Evolutionary conservation across 2,797 vertebrate genomes (phyloP).

Genomic region (Brachyalestes nurse): DNA sequence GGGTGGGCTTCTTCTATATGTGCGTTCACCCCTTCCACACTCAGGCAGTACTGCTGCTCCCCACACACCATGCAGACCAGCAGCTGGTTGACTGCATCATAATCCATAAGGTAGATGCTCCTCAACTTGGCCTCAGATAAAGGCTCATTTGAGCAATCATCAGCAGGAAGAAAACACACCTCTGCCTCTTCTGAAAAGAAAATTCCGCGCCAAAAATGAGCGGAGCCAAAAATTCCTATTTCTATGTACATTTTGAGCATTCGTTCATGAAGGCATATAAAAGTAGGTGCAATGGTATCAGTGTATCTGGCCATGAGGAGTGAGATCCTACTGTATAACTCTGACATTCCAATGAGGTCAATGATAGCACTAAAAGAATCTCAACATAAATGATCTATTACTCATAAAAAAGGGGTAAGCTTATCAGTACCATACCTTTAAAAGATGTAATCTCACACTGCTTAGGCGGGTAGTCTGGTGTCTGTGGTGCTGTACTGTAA

Average conservation of each 20-base stretch:
- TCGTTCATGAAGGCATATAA: background rate
- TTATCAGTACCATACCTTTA: constrained; percentile 65
- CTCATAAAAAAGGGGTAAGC: background rate
- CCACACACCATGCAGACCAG: constrained; percentile 93
- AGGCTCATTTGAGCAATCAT: constrained; percentile 52
- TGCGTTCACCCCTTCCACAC: constrained; percentile 79
- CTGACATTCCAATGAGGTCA: too few species aligned
- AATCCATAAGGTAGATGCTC: constrained; percentile 88
- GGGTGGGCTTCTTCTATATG: constrained; percentile 89
- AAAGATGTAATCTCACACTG: constrained; percentile 48
- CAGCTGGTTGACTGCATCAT: constrained; percentile 86
- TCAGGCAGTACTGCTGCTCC: constrained; percentile 84
- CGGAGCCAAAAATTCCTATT: too few species aligned
- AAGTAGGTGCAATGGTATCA: background rate
- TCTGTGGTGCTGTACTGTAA: constrained; percentile 63
- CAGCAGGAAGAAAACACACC: constrained; percentile 48
- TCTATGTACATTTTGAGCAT: background rate
- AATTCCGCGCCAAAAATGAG: background rate
- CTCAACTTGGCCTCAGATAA: constrained; percentile 72
- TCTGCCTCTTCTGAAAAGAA: constrained; percentile 64
- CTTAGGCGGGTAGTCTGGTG: constrained; percentile 49
- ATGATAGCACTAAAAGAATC: background rate
- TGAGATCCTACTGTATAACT: too few species aligned
- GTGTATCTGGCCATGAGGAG: background rate
- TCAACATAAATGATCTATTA: background rate